A percentile compares a stretch with the other conserved stretches of the same genome.
These are phyloP conservation scores for Eupithecia tripunctaria DNA, from an alignment of 2,888 invertebrate species.

Conservation along the genomic window DNA sequence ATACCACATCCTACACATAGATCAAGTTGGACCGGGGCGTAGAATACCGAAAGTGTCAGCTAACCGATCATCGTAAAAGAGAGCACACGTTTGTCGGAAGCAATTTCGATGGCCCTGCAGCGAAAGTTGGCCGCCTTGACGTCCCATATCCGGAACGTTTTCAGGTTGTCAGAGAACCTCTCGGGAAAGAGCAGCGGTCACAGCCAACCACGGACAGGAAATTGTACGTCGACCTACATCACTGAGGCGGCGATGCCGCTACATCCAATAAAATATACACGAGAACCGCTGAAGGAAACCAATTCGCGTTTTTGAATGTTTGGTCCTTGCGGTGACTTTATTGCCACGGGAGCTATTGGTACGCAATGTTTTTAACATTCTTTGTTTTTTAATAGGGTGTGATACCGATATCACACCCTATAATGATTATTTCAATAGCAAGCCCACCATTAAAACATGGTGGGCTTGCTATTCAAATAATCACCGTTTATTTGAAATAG, in stretches of 20 bases:
- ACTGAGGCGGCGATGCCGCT: slow-evolving; percentile 53
- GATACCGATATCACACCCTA: neutral
- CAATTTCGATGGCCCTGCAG: slow-evolving; percentile 66
- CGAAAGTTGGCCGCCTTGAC: slow-evolving; percentile 71
- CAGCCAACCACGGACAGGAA: slow-evolving; percentile 68
- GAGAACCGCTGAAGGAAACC: slow-evolving; percentile 46
- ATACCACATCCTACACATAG: slow-evolving; percentile 32
- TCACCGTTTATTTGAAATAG: neutral
- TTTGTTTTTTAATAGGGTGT: neutral
- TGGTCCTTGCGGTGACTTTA: slow-evolving; percentile 4
- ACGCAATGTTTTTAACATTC: neutral
- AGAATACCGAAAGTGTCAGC: slow-evolving; percentile 33
- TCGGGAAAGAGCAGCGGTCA: slow-evolving; percentile 76
- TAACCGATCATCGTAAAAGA: slow-evolving; percentile 31
- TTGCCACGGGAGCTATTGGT: neutral
- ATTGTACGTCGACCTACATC: slow-evolving; percentile 80
- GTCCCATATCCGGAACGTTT: slow-evolving; percentile 78
- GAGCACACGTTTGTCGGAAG: slow-evolving; percentile 61
- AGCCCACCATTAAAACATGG: too few relatives aligned
- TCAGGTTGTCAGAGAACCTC: slow-evolving; percentile 73
- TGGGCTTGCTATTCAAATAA: slow-evolving; percentile 4
- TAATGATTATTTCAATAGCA: too few relatives aligned
- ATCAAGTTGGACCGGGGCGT: slow-evolving; percentile 34
- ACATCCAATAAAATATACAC: slow-evolving; percentile 53
- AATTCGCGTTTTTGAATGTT: slow-evolving; percentile 37